A percentile compares a stretch with the other conserved stretches of the same genome.
These are phyloP conservation scores for Hydriomena furcata DNA, from an alignment of 2,888 invertebrate species.

Conservation along the genomic window DNA sequence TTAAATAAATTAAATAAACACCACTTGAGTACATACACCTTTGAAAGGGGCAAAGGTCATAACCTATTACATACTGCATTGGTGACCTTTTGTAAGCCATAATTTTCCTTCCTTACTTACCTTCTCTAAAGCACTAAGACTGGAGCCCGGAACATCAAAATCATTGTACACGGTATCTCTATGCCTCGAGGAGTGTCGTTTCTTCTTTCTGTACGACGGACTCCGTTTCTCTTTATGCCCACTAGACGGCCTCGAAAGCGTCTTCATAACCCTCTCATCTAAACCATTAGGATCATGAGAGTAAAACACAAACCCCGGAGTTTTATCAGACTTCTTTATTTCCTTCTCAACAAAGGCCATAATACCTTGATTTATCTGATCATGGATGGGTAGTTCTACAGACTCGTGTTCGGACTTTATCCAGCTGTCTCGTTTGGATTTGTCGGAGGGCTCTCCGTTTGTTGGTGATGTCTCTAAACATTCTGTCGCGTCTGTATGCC, in stretches of 20 bases:
- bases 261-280: conserved; percentile 75
- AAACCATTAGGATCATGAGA: conserved; percentile 77
- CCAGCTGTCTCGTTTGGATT: conserved; percentile 74
- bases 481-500: conserved; percentile 52
- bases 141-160: conserved; percentile 78
- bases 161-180: conserved; percentile 75
- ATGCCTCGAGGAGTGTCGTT: conserved; percentile 73
- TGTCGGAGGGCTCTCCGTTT: conserved; percentile 55
- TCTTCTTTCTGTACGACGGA: conserved; percentile 77
- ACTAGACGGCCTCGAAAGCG: conserved; percentile 71
- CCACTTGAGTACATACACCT: not conserved
- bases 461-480: conserved; percentile 37
- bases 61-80: too few relatives aligned
- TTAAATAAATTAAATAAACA: not conserved
- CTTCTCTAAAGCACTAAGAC: conserved; percentile 78
- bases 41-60: too few relatives aligned
- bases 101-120: too few relatives aligned
- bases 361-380: conserved; percentile 79
- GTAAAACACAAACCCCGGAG: conserved; percentile 76
- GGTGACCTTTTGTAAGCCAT: too few relatives aligned
- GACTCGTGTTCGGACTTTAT: conserved; percentile 80
- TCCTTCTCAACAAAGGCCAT: conserved; percentile 79
- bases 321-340: conserved; percentile 77
- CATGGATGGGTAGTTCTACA: conserved; percentile 83
- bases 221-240: conserved; percentile 78